These are phyloP conservation scores for Caenorhabditis inopinata DNA, from an alignment of 1,140 invertebrate genomes.

Conservation along the genomic window DNA sequence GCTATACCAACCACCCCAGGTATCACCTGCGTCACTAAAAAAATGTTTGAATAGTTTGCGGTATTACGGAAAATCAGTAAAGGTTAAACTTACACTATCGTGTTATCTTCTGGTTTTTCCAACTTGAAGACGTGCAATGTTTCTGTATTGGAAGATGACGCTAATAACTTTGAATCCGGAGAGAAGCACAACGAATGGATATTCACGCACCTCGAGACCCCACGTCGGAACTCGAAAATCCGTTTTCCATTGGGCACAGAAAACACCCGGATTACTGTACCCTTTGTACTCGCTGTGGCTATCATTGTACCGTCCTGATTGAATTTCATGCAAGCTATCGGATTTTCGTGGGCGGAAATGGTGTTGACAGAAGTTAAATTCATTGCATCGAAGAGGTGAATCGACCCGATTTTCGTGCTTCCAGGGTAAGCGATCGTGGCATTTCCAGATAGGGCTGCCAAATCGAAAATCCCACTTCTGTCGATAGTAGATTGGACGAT, in stretches of 20 bases:
- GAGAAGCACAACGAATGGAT: constrained; percentile 92
- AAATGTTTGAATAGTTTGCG: too few species aligned
- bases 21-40: constrained; percentile 33
- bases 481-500: constrained; percentile 96
- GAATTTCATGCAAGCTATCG: constrained; percentile 90
- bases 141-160: constrained; percentile 93
- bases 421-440: constrained; percentile 96
- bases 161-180: constrained; percentile 82
- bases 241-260: constrained; percentile 82
- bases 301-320: constrained; percentile 79
- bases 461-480: constrained; percentile 83
- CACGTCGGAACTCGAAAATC: constrained; percentile 90
- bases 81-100: constrained; percentile 30
- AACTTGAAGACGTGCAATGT: constrained; percentile 96
- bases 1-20: neutral
- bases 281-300: constrained; percentile 89
- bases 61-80: too few species aligned
- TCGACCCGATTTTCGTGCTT: constrained; percentile 48
- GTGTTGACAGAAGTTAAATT: constrained; percentile 72
- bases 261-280: constrained; percentile 95
- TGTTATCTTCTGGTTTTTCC: constrained; percentile 67
- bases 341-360: constrained; percentile 86
- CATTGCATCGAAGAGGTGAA: constrained; percentile 75
- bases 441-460: constrained; percentile 82
- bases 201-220: constrained; percentile 77